These are phyloP conservation scores for Brienomyrus longianalis DNA, from an alignment of 2,113 vertebrate species.

Conservation along the genomic window DNA sequence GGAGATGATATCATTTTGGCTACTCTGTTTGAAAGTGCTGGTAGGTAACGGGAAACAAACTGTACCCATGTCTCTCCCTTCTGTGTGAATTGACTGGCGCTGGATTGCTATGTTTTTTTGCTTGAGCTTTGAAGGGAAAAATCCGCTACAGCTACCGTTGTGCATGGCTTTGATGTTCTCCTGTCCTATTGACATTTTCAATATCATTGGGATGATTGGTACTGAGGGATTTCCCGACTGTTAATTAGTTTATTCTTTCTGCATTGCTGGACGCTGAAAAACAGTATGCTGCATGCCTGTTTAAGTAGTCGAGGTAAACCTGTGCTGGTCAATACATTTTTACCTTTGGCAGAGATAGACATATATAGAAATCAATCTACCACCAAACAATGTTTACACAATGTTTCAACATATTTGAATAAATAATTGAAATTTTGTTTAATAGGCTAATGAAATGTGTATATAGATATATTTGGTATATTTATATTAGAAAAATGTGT, in stretches of 20 bases:
- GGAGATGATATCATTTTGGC: conserved; percentile 48
- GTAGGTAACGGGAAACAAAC: conserved; percentile 34
- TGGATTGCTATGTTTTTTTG: not conserved
- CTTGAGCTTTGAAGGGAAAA: not conserved
- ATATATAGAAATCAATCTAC: not conserved
- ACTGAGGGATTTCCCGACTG: not conserved
- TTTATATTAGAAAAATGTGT: not conserved
- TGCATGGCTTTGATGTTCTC: conserved; percentile 10
- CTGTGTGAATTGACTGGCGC: not conserved
- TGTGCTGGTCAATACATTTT: not conserved
- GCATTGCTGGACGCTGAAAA: not conserved
- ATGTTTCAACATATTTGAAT: not conserved
- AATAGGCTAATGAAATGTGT: not conserved
- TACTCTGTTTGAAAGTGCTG: conserved; percentile 43
- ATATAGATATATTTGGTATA: not conserved
- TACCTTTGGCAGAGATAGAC: not conserved
- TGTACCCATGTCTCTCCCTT: conserved; percentile 1
- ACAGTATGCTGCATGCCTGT: not conserved
- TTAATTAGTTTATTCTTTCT: not conserved
- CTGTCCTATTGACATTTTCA: not conserved
- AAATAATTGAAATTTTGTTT: not conserved
- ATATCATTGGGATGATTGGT: not conserved
- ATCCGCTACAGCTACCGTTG: not conserved
- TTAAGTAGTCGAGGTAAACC: not conserved
- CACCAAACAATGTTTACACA: not conserved